Base-by-base conservation (phyloP, 2,888 invertebrate genomes). In the Venusia cambrica region DNA sequence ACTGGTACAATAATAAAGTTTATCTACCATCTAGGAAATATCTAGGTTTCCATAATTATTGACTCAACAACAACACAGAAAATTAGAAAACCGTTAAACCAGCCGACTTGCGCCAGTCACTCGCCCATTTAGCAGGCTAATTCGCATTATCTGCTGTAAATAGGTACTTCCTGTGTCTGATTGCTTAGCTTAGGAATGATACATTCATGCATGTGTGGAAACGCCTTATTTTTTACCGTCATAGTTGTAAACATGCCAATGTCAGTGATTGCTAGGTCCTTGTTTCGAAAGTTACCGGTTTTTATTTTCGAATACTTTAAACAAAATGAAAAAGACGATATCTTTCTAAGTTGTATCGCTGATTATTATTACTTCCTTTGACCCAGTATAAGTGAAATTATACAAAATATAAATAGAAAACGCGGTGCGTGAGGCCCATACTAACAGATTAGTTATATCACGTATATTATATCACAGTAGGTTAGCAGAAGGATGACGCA, bases 361-460 rank as follows among this genome's bases (percentile, higher is more conserved):
- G 8, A 21, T 2, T 11, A 21, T 9, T 9, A 5, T n/a, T 3
- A 17, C 5, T 5, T 7, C 29, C 22, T 40, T 37, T 17, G 41
- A 22, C 38, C 21, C 12, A 32, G 30, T 33, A 42, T 36, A 45
- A 38, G 45, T 42, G 45, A 46, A 46, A 46, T 42, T 34, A 42
- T 46, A 39, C 42, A 46, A 46, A 46, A 39, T 34, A 42, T 46
- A 39, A 38, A 41, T 38, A 39, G 45, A 45, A 44, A 45, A 37
- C 45, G 18, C 16, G 16, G 26, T 8, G 20, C 37, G 33, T 25
- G 33, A 24, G 25, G 28, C 15, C 15, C 14, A 35, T 34, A 37
- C 22, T 17, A 35, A 26, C 30, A 25, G 17, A 29, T 29, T 12
- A 29, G 25, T 37, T 36, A 36, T 29, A 25, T 33, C 28, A 38